Percentiles rank a stretch among this genome's conserved stretches.
phyloP scores from a whole-genome alignment of 1,140 invertebrate genomes.

The Lepidurus packardi region DNA sequence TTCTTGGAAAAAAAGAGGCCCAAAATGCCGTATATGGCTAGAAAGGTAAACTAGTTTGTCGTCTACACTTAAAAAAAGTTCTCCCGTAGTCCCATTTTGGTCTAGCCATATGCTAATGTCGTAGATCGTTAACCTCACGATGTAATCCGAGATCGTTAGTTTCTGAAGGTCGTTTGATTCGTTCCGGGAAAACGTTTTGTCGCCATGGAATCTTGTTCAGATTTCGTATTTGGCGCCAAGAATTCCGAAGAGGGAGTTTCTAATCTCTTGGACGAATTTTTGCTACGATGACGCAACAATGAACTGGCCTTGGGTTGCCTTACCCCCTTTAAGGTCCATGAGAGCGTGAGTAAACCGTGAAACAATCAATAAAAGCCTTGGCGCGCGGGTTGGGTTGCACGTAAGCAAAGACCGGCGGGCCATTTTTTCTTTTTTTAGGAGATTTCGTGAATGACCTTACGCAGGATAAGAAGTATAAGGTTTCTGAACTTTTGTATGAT shows the following conservation, averaged over 20 bases:
- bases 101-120: not conserved
- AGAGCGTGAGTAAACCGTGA: not conserved
- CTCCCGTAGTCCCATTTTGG: not conserved
- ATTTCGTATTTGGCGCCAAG: not conserved
- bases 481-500: not conserved
- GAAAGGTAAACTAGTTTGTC: not conserved
- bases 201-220: not conserved
- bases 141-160: not conserved
- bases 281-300: not conserved
- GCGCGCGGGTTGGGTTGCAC: slow-evolving; percentile 5
- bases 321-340: not conserved
- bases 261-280: not conserved
- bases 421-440: not conserved
- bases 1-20: not conserved
- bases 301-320: not conserved
- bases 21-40: slow-evolving; percentile 12
- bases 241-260: not conserved
- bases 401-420: not conserved
- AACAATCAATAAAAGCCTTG: slow-evolving; percentile 9
- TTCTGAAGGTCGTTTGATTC: not conserved
- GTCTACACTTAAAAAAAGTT: not conserved
- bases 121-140: not conserved
- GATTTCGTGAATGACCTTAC: not conserved
- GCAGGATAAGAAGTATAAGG: not conserved
- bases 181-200: too few species aligned